Base-by-base conservation (phyloP, 1,140 invertebrate species). In the Caenorhabditis brenneri region DNA sequence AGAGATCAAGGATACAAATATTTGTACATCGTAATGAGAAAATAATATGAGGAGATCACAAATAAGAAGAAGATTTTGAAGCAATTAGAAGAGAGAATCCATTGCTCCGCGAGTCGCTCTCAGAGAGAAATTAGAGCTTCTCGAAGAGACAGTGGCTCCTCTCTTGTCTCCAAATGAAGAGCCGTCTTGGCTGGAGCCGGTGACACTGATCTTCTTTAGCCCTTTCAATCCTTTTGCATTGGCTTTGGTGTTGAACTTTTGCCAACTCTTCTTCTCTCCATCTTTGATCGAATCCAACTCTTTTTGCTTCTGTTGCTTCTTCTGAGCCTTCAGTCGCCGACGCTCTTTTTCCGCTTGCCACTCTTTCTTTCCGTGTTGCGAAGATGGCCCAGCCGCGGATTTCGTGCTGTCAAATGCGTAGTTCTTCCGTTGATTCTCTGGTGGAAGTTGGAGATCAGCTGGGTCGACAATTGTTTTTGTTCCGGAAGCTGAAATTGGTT, bases 291-390 rank as follows among this genome's bases (percentile, higher is more conserved):
- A 46, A 49, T 83, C 81, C 24, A 83, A 7, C 12, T 65, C 81
- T 51, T 83, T 83, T 19, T 74, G 39, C 46, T 74, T 65, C 60
- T 33, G 36, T 24, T 74, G 39, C 33, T 83, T 83, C 39, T 83
- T 83, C 1, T 51, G 42, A 9, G 60, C 60, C 22, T 74, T 65
- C 12, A 51, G 55, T 33, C 74, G 42, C 6, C 81, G 81, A 12
- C 81, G 58, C 51, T 83, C 81, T 27, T 83, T 83, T 49, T 83
- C 81, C 3, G 81, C 81, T 27, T 83, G 81, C 81, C 81, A 83
- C 24, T 83, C 81, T n/a, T 83, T 83, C 22, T 74, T 83, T 74
- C 60, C 74, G 60, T 74, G 60, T 65, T 55, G 65, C 42, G 5
- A 49, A 24, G 81, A 49, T 12, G 55, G 39, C 31, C 65, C 65